Conservation (phyloP, 2,888 invertebrate genomes). For the Eurois occulta region DNA sequence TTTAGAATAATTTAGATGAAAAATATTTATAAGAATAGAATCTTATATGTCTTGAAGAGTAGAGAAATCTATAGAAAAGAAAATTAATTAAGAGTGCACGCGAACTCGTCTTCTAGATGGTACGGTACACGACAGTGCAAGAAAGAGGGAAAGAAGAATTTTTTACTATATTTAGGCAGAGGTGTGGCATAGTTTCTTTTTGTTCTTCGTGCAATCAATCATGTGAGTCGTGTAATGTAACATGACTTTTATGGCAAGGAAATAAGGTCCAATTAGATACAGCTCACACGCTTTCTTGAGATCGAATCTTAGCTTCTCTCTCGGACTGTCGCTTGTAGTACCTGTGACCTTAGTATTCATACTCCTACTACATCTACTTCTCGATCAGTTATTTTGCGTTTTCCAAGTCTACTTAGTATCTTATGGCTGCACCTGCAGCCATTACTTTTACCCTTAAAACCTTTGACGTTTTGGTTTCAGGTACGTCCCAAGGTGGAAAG, state of each 20-base stretch:
- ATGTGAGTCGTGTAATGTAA: conserved; percentile 15
- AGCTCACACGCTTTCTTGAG: neutral
- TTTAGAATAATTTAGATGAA: conserved; percentile 39
- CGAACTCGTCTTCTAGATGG: conserved; percentile 44
- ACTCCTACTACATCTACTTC: neutral
- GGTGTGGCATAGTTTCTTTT: neutral
- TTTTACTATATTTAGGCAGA: neutral
- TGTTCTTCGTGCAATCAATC: neutral
- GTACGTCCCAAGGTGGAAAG: neutral
- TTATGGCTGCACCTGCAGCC: neutral
- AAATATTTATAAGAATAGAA: conserved; percentile 28
- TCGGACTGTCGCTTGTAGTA: conserved; percentile 13
- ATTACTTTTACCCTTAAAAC: neutral
- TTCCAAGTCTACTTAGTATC: neutral
- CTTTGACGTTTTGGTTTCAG: neutral
- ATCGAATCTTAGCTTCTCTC: neutral
- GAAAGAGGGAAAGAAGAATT: conserved; percentile 9
- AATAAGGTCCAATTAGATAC: neutral
- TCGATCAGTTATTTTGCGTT: neutral
- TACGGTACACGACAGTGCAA: conserved; percentile 8
- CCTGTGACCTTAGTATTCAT: neutral
- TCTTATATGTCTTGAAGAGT: conserved; percentile 38
- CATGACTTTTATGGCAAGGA: neutral
- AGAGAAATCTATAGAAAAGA: conserved; percentile 36
- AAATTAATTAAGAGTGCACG: conserved; percentile 39